Evolutionary conservation across 2,113 vertebrate genomes (phyloP), one percentile per base, ranked within the genome.

Genomic region (Neotragus pygmaeus): DNA sequence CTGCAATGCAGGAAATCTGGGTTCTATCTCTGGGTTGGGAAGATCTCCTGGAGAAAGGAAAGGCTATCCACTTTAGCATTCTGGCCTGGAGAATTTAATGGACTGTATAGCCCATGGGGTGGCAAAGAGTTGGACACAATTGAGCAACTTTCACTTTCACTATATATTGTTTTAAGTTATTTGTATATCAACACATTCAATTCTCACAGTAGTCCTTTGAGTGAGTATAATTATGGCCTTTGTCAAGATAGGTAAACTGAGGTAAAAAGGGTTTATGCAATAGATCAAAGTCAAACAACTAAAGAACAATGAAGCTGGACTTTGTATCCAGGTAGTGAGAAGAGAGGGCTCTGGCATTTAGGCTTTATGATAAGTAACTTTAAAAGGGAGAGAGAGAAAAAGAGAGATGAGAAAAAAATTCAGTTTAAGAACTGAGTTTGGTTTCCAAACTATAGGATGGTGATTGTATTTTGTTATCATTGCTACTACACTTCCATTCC

Each of bases 341-440:
- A 25, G 57, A 27, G 0, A 82, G 4, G 73, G 7, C 1, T 36
- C 60, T 45, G 16, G 3, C 9, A 25, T 77, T 81, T 66, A 43
- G 9, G 17, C 1, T 85, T 60, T 47, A 64, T 6, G 7, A 91
- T 60, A 80, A 84, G 28, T 36, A 49, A 73, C 43, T 80, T 64
- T 28, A 33, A 88, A 75, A 88, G 19, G 16, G 49, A 80, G 30
- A 86, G 5, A 84, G 5, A 93, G 4, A 23, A n/a, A 53, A 43
- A 39, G 19, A 27, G 5, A 75, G 45, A 30, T 78, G n/a, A 45
- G 28, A 90, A 81, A 82, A 73, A 57, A 43, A 30, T 49, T 51
- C 73, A 66, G 90, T 33, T 64, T 30, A 64, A 97, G 39, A 95
- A 82, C 75, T n/a, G 5, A 47, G 55, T 49, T 47, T 78, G 27